Conservation (phyloP, 2,797 vertebrate genomes). For the Neostethus bicornis region DNA sequence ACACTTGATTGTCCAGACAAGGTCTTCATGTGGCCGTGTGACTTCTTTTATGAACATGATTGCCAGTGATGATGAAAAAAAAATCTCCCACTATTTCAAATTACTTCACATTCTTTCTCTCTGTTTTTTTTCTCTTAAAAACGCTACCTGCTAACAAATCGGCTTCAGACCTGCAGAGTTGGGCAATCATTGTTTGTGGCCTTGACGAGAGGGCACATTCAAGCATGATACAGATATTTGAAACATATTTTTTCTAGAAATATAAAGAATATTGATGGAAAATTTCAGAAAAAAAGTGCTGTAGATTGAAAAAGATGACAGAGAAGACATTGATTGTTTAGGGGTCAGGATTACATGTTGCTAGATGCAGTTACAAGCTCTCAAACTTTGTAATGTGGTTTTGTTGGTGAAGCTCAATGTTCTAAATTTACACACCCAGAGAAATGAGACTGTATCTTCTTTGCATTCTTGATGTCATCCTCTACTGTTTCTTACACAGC, state of each 20-base stretch:
- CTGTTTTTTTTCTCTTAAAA: background rate
- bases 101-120: background rate
- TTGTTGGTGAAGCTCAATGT: slow-evolving; percentile 11
- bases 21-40: background rate
- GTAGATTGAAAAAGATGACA: slow-evolving; percentile 7
- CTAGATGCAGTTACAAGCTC: slow-evolving; percentile 17
- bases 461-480: slow-evolving; percentile 27
- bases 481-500: slow-evolving; percentile 14
- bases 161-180: background rate
- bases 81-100: background rate
- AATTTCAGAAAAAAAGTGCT: background rate
- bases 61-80: background rate
- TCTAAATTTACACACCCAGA: slow-evolving; percentile 23
- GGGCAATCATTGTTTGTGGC: background rate
- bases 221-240: background rate
- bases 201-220: background rate
- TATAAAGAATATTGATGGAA: slow-evolving; percentile 2
- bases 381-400: slow-evolving; percentile 17
- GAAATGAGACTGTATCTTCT: slow-evolving; percentile 16
- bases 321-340: background rate
- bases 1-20: background rate
- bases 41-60: background rate
- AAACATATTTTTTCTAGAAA: background rate
- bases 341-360: slow-evolving; percentile 24
- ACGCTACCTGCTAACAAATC: background rate